Conservation (phyloP, 2,797 vertebrate genomes). For the Sebastes flavidus region DNA sequence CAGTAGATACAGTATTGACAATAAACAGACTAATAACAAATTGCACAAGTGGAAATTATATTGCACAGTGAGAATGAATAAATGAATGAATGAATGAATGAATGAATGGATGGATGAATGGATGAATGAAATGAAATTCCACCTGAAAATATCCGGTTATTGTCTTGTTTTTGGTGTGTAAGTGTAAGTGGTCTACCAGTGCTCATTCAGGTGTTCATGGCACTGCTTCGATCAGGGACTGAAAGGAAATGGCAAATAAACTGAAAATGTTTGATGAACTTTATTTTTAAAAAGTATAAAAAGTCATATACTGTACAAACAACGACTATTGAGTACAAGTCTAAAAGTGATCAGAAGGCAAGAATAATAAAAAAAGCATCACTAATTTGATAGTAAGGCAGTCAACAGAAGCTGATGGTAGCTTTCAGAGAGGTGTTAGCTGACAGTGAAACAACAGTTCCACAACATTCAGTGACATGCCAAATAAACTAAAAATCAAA, state of each 20-base stretch:
- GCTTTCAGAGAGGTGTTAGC: background rate
- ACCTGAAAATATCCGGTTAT: no score
- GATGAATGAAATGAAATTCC: no score
- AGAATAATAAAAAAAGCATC: background rate
- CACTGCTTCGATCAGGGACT: background rate
- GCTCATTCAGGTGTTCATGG: background rate
- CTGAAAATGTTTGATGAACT: background rate
- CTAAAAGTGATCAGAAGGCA: background rate
- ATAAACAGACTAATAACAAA: no score
- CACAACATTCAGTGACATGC: constrained; percentile 2
- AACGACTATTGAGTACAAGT: background rate
- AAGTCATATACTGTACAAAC: constrained; percentile 10
- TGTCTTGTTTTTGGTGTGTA: no score
- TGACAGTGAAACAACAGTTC: constrained; percentile 6
- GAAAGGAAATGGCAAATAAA: background rate
- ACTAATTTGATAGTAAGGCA: background rate
- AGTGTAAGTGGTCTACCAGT: no score
- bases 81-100: no score
- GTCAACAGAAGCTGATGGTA: background rate
- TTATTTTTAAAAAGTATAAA: constrained; percentile 50
- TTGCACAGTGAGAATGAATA: no score
- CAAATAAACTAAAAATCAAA: background rate
- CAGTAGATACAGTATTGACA: no score
- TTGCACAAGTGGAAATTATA: no score
- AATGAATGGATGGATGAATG: no score